Evolutionary conservation across 1,140 invertebrate species (phyloP), one percentile per base, ranked within the genome.

Genomic region (Nebria ingens): DNA sequence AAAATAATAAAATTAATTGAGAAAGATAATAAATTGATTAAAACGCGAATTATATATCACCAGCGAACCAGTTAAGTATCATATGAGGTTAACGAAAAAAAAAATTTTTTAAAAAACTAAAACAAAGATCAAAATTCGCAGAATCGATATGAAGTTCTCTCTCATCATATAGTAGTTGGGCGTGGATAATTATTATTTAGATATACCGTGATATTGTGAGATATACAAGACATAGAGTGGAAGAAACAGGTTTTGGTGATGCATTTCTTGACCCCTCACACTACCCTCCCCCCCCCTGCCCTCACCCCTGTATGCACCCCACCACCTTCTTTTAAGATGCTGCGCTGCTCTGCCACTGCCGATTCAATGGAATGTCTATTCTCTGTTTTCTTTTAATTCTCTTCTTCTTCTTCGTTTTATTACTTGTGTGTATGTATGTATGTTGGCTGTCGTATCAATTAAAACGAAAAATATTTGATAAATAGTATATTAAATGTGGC

Each of bases 121-220:
- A 17, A 45, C 40, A 45, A 45, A 45, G 40, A 45, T 4, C 17
- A 17, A 45, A 11, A 11, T 45, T 45, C 40, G 40, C 40, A 45
- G 40, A 45, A 45, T 45, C 40, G 6, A 45, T 45, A 17, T 17
- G n/a, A n/a, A n/a, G n/a, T n/a, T n/a, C n/a, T n/a, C 9, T 17
- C 40, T 45, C 9, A 11, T 4, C 6, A 3, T 17, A 11, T 4
- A 45, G 40, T 17, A n/a, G 9, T 45, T 4, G 17, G 15, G 6
- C 9, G 15, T 12, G 15, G 40, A 12, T 45, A 45, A 45, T 45
- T 45, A 17, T 45, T 45, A 45, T 45, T 45, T 45, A 45, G 40
- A 45, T 45, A 45, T 45, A 45, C 40, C 40, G 40, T 45, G 40
- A 45, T 45, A 45, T 45, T 45, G 40, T 17, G 6, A 45, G 40